phyloP scores from a whole-genome alignment of 2,113 vertebrate genomes.

The Morone saxatilis region DNA sequence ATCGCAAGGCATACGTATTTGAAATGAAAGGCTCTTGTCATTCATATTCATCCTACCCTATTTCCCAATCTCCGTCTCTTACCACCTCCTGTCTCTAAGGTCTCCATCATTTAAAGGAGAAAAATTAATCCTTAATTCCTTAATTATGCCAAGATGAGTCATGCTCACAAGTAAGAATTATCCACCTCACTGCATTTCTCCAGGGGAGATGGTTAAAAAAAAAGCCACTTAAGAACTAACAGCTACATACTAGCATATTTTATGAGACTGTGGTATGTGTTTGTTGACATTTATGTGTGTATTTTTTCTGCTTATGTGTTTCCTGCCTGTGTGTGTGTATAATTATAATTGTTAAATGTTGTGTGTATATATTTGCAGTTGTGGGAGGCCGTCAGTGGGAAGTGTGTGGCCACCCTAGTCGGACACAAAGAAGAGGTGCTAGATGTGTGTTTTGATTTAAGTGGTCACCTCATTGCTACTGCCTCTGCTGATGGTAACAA shows the following conservation, averaged over 20 bases:
- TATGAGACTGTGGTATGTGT: neutral
- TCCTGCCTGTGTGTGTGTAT: neutral
- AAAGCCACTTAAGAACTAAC: conserved; percentile 32
- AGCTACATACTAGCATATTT: conserved; percentile 1
- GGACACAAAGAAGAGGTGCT: conserved; percentile 92
- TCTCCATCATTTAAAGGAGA: conserved; percentile 44
- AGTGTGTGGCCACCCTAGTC: conserved; percentile 86
- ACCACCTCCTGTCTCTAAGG: conserved; percentile 31
- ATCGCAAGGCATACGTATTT: neutral
- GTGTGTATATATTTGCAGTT: conserved; percentile 82
- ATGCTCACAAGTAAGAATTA: conserved; percentile 54
- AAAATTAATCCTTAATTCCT: conserved; percentile 66
- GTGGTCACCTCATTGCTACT: conserved; percentile 90
- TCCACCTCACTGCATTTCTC: conserved; percentile 47
- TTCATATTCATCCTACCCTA: conserved; percentile 7
- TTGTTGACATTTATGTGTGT: neutral
- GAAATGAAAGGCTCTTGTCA: conserved; percentile 7
- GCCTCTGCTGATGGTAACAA: conserved; percentile 92
- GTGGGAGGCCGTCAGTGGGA: conserved; percentile 89
- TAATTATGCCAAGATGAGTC: conserved; percentile 72
- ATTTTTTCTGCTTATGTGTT: neutral
- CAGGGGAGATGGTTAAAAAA: conserved; percentile 30
- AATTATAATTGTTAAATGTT: neutral
- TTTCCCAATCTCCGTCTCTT: conserved; percentile 21
- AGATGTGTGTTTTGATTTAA: conserved; percentile 94